Base-by-base conservation (phyloP, 2,797 vertebrate species). In the Poliocrania exsul region DNA sequence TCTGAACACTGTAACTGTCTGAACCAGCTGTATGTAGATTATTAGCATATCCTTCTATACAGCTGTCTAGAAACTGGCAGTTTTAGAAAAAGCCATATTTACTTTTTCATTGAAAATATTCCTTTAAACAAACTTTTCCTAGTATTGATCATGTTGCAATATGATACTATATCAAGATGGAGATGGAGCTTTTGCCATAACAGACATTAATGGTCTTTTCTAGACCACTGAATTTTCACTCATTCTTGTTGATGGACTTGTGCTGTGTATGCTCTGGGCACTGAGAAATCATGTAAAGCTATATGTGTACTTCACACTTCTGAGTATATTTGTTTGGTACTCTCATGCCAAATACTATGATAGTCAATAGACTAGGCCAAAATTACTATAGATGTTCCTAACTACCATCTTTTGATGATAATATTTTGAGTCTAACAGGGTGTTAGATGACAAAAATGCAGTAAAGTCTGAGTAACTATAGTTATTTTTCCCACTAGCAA, bases 161-260 rank as follows among this genome's bases (percentile, higher is more conserved):
- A 58, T 16, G 14, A 33, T 71, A 4, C 9, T 49, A 6, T 47
- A 33, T 53, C 0, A 0, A 70, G 21, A 69, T 42, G 13, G 18
- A 65, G 11, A 49, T 38, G 14, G 13, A 74, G 7, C 2, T 86
- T 86, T 78, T 65, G 67, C 21, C 9, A 4, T 5, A 38, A 7
- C 6, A 50, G 7, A 46, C 6, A 60, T 2, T 21, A 79, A 20
- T n/a, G 7, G 2, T 46, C 24, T 77, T 77, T 77, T 46, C 40
- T 40, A 10, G 38, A 38, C 11, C 5, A n/a, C 3, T 83, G 57
- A 74, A 46, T 94, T 89, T 77, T 87, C 25, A 60, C 5, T 75
- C 13, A 21, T 42, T 80, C 37, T 60, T 79, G 7, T 13, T 44
- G 23, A 37, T 61, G 49, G 28, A 23, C 11, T 78, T 62, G 13